These are phyloP conservation scores for Galaxea fascicularis DNA, from an alignment of 92 coral and sea anemone genomes.

Conservation along the genomic window DNA sequence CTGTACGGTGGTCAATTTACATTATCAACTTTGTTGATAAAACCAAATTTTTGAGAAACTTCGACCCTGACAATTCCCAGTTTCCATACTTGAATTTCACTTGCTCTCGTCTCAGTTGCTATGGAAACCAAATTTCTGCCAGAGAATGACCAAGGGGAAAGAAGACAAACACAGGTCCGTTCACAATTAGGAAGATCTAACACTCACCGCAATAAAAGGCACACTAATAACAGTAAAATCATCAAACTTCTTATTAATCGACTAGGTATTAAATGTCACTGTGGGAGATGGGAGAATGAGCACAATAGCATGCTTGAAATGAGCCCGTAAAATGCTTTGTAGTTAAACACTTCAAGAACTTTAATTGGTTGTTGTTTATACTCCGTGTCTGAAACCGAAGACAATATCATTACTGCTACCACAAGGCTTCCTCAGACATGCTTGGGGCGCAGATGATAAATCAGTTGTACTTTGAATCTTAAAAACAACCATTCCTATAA, in stretches of 20 bases:
- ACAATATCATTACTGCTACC: neutral
- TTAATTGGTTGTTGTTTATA: conserved; percentile 25
- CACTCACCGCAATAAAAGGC: neutral
- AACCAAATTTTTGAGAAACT: no score
- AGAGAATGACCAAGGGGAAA: neutral
- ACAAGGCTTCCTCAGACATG: neutral
- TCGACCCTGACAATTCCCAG: no score
- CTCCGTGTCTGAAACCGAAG: neutral
- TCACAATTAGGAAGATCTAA: conserved; percentile 11
- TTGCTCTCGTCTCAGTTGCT: neutral
- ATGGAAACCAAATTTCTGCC: neutral
- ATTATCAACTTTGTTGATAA: no score
- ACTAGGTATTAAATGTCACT: conserved; percentile 13
- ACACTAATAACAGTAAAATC: conserved; percentile 11
- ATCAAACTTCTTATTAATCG: conserved; percentile 3
- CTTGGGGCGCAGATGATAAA: no score
- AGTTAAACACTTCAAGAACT: neutral
- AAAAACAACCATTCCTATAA: neutral
- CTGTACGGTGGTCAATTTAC: no score
- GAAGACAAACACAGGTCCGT: neutral
- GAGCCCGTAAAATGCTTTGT: neutral
- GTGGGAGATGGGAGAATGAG: neutral
- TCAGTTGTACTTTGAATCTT: neutral
- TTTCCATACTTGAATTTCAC: neutral
- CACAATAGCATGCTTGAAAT: neutral